Base-by-base conservation (phyloP, 2,113 vertebrate genomes). In the Ctenomys sociabilis region DNA sequence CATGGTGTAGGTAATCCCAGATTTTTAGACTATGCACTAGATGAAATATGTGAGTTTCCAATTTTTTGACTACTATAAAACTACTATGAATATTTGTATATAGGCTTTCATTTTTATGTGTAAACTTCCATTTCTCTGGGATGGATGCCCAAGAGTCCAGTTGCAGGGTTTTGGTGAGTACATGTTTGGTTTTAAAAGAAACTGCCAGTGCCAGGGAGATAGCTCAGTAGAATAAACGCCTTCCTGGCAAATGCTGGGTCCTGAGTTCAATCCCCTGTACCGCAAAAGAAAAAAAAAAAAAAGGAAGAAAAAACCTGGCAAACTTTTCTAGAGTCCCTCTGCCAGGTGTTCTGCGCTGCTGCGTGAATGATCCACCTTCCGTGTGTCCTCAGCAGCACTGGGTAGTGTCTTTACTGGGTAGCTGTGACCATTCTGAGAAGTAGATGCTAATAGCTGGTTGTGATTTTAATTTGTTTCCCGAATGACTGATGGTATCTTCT, bases 41-140 rank as follows among this genome's bases (percentile, higher is more conserved):
- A 28, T 70, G n/a, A 91, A 43, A 17, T 52, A 57, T 45, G n/a
- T 68, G 66, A 72, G 32, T 80, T 96, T 88, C 37, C 7, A 73
- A 13, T 63, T 32, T 32, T 54, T 21, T 0, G 40, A 40, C 78
- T 40, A 12, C 68, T 77, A 43, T 28, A 70, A 49, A 86, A 63
- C 35, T 78, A 57, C 70, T 85, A 0, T 57, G 73, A 80, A 54
- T 81, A 32, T 86, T 61, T 22, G 35, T 4, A 7, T 82, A 22
- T 43, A 63, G 80, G 10, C n/a, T 92, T 11, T 49, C 49, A 49
- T 96, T 54, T 82, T 11, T 12, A 22, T 43, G 77, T 17, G 13
- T 82, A 85, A 28, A 24, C 63, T 93, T 93, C 89, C n/a, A n/a
- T 78, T 92, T 72, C 43, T 73, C 24, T 92, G n/a, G 52, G 17